Evolutionary conservation across 2,888 invertebrate genomes (phyloP), one percentile per base, ranked within the genome.

Genomic region (Xestia rhomboidea): DNA sequence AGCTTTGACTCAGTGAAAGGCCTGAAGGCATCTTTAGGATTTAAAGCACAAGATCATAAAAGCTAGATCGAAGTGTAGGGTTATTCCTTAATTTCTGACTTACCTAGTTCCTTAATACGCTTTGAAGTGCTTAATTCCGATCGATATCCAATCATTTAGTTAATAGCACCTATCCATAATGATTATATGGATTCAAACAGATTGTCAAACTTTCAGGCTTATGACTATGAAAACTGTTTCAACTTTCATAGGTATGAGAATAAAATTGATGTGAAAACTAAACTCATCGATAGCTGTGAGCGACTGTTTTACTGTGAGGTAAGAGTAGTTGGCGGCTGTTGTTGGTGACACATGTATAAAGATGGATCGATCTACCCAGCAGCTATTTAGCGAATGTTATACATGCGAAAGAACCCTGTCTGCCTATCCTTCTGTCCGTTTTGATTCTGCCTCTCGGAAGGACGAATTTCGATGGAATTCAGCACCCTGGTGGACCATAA

Each of bases 261-360:
- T 62, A 44, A 74, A 63, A 77, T 73, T 44, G 5, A 81, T 81
- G 44, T 51, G 74, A 38, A 71, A 44, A 81, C 74, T 73, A 77
- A 80, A 51, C 11, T 24, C 34, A 1, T 30, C 8, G 10, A 44
- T 77, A 62, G 34, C 11, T 51, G 4, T 24, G 41, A 38, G 27
- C 34, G 30, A n/a, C n/a, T 62, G 21, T 41, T 30, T 13, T n/a
- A 30, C 46, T 34, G 21, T 34, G 62, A 62, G 34, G 30, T 34
- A 34, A 34, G 21, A 27, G 2, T 57, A 27, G 27, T 6, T 57
- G 27, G 27, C 27, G 5, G n/a, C 54, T 27, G 27, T 7, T 57
- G 2, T 18, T 3, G 27, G 27, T 27, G 6, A 27, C 27, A 18
- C 57, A 57, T 27, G 6, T 13, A 13, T 15, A 27, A 27, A n/a